Percentiles rank a stretch among this genome's conserved stretches.
Evolutionary conservation across 1,140 invertebrate species (phyloP).

Genomic region (Drosophila carrolli): DNA sequence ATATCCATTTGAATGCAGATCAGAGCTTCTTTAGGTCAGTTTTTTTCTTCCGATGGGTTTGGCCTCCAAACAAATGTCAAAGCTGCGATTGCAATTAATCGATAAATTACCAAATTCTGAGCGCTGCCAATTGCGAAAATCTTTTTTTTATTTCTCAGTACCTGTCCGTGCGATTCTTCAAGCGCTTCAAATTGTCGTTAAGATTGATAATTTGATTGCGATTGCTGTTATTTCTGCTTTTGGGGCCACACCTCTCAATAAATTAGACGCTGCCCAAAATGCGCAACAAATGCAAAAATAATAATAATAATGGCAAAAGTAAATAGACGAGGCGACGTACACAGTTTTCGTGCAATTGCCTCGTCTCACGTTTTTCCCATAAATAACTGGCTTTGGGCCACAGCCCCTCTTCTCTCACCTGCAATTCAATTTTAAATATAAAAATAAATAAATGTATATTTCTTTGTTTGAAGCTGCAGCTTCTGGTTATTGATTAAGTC

Average conservation of each 20-base stretch:
- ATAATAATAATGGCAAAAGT: constrained; percentile 54
- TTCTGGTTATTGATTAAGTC: constrained; percentile 73
- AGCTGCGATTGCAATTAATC: constrained; percentile 25
- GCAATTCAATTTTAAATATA: constrained; percentile 54
- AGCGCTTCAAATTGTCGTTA: constrained; percentile 26
- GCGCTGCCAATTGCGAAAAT: constrained; percentile 19
- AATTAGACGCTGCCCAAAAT: constrained; percentile 60
- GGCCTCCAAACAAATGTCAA: constrained; percentile 36
- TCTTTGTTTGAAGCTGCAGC: constrained; percentile 15
- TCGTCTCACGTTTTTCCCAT: constrained; percentile 75
- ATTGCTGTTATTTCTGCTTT: constrained; percentile 30
- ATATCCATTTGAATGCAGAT: constrained; percentile 36
- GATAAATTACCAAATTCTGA: constrained; percentile 31
- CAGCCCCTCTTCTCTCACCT: constrained; percentile 14
- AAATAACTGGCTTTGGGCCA: constrained; percentile 50
- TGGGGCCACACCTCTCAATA: constrained; percentile 67
- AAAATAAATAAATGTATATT: constrained; percentile 51
- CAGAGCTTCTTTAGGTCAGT: constrained; percentile 5
- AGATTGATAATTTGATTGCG: constrained; percentile 69
- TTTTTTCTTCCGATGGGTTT: constrained; percentile 25
- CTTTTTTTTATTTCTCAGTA: constrained; percentile 14
- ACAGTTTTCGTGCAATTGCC: constrained; percentile 72
- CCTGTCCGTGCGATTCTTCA: constrained; percentile 26
- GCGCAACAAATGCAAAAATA: constrained; percentile 51
- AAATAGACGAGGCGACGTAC: constrained; percentile 51